phyloP scores from a whole-genome alignment of 2,888 invertebrate species.

The Eupithecia inturbata region DNA sequence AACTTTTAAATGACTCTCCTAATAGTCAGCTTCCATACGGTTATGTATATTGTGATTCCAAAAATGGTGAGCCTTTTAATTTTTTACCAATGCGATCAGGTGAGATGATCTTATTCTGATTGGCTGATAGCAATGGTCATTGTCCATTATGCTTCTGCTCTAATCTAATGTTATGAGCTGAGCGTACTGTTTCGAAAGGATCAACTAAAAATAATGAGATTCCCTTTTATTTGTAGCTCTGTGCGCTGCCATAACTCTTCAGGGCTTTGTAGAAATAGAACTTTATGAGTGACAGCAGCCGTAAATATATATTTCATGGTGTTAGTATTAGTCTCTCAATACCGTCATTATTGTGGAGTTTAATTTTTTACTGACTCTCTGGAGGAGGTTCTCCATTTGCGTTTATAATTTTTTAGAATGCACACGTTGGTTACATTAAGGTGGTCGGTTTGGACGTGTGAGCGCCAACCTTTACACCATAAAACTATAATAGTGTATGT shows the following conservation, averaged over 20 bases:
- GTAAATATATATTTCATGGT: slow-evolving; percentile 9
- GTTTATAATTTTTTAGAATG: too few species aligned
- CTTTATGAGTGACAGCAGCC: slow-evolving; percentile 20
- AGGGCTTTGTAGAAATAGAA: slow-evolving; percentile 19
- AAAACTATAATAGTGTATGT: too few species aligned
- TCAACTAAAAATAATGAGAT: slow-evolving; percentile 27
- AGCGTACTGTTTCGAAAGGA: slow-evolving; percentile 29
- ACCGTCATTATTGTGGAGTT: neutral
- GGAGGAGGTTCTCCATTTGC: neutral
- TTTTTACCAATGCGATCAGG: too few species aligned
- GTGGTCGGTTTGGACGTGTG: too few species aligned
- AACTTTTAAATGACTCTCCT: too few species aligned
- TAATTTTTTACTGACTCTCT: neutral
- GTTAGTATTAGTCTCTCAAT: neutral
- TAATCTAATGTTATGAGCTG: slow-evolving; percentile 23
- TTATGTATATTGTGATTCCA: too few species aligned
- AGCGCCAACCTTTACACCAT: too few species aligned
- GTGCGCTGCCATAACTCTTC: slow-evolving; percentile 19
- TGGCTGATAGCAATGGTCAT: neutral
- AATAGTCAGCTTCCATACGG: too few species aligned
- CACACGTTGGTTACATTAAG: too few species aligned
- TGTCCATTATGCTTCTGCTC: neutral
- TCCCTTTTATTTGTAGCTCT: slow-evolving; percentile 13
- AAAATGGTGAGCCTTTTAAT: too few species aligned
- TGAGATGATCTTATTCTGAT: neutral